Evolutionary conservation across 1,140 invertebrate species (phyloP).

Genomic region (Coenobita brevimanus): DNA sequence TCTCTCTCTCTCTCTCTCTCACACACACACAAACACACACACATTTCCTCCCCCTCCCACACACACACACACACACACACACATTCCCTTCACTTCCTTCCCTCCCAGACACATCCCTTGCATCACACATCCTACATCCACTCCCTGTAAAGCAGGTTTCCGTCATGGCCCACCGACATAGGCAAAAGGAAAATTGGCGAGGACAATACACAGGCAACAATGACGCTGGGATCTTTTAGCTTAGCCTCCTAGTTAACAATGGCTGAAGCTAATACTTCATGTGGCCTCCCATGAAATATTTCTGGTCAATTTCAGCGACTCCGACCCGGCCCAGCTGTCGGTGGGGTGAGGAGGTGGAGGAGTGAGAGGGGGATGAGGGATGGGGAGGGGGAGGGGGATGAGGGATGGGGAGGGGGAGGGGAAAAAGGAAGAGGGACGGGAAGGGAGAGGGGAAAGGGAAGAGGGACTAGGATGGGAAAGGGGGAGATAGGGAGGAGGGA

Average conservation of each 20-base stretch:
- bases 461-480: too few species aligned
- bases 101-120: too few species aligned
- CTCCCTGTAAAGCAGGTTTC: not conserved
- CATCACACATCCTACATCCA: not conserved
- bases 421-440: too few species aligned
- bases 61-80: too few species aligned
- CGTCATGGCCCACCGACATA: not conserved
- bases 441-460: too few species aligned
- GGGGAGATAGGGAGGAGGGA: too few species aligned
- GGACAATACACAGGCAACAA: constrained; percentile 30
- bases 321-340: not conserved
- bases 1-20: constrained; percentile 20
- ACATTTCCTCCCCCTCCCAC: too few species aligned
- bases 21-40: too few species aligned
- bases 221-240: constrained; percentile 23
- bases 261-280: constrained; percentile 47
- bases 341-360: too few species aligned
- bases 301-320: constrained; percentile 31
- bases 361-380: too few species aligned
- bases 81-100: not conserved
- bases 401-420: too few species aligned
- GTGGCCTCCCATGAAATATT: constrained; percentile 45
- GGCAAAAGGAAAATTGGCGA: not conserved
- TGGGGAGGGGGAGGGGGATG: too few species aligned
- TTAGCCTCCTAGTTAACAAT: constrained; percentile 40